Evolutionary conservation across 2,113 vertebrate species (phyloP).

Genomic region (Apeltes quadracus): DNA sequence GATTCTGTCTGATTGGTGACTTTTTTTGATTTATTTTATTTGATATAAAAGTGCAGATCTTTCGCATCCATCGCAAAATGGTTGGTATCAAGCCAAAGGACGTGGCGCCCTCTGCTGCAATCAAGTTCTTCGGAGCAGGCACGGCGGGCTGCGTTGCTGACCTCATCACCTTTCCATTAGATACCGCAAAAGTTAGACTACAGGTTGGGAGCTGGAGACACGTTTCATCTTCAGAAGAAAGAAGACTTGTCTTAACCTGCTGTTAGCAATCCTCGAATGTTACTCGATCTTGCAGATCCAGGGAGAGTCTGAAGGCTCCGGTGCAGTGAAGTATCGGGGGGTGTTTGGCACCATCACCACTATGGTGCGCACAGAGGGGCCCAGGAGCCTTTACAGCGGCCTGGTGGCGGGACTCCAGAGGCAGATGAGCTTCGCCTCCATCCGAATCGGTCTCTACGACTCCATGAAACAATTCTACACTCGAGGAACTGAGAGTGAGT

Average conservation of each 20-base stretch:
- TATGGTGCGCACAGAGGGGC: conserved; percentile 84
- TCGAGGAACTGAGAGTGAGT: conserved; percentile 87
- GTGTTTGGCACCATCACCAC: conserved; percentile 85
- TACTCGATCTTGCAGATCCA: conserved; percentile 80
- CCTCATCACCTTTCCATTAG: conserved; percentile 89
- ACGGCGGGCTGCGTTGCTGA: conserved; percentile 89
- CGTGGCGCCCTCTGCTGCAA: conserved; percentile 80
- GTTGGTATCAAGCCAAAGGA: conserved; percentile 86
- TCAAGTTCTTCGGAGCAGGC: conserved; percentile 89
- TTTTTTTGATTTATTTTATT: neutral
- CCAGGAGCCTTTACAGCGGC: conserved; percentile 83
- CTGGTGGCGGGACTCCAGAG: conserved; percentile 86
- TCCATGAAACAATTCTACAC: conserved; percentile 88
- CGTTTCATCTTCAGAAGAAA: neutral
- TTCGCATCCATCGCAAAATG: conserved; percentile 72
- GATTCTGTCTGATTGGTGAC: neutral
- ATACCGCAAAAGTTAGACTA: conserved; percentile 90
- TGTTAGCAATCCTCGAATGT: conserved; percentile 3
- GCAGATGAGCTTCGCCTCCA: conserved; percentile 85
- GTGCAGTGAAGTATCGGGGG: conserved; percentile 74
- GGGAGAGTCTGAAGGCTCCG: conserved; percentile 77
- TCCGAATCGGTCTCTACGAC: conserved; percentile 85
- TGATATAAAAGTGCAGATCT: conserved; percentile 13
- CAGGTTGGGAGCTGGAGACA: conserved; percentile 78
- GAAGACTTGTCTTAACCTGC: neutral